phyloP scores from a whole-genome alignment of 2,113 vertebrate species.

The Bujurquina vittata region DNA sequence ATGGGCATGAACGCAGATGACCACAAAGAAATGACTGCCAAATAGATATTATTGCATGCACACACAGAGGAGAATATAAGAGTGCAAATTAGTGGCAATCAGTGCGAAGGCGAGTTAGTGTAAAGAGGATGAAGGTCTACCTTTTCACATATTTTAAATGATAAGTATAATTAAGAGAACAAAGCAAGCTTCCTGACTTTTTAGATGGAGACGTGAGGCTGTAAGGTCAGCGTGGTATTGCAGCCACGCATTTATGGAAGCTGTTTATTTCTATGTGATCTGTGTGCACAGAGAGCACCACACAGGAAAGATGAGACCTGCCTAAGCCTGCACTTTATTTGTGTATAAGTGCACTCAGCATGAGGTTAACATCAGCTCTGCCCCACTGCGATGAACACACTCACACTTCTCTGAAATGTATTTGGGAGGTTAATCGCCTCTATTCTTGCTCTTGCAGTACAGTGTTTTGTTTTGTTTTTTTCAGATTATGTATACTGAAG shows the following conservation, averaged over 20 bases:
- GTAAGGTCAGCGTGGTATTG: background rate
- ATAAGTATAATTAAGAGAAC: background rate
- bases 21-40: background rate
- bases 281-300: background rate
- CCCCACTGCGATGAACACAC: background rate
- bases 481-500: no score
- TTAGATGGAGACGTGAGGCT: background rate
- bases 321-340: background rate
- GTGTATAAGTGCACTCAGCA: background rate
- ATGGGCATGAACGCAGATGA: background rate
- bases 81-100: fast-evolving
- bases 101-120: background rate
- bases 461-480: no score
- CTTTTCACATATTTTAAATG: background rate
- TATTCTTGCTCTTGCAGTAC: no score
- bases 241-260: background rate
- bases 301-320: background rate
- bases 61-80: no score
- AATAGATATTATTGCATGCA: background rate
- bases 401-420: no score
- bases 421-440: background rate
- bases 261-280: background rate
- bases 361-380: background rate
- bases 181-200: background rate
- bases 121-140: background rate